A percentile compares a stretch with the other conserved stretches of the same genome.
These are phyloP conservation scores for Drosophila atripex DNA, from an alignment of 2,888 invertebrate species.

Conservation along the genomic window DNA sequence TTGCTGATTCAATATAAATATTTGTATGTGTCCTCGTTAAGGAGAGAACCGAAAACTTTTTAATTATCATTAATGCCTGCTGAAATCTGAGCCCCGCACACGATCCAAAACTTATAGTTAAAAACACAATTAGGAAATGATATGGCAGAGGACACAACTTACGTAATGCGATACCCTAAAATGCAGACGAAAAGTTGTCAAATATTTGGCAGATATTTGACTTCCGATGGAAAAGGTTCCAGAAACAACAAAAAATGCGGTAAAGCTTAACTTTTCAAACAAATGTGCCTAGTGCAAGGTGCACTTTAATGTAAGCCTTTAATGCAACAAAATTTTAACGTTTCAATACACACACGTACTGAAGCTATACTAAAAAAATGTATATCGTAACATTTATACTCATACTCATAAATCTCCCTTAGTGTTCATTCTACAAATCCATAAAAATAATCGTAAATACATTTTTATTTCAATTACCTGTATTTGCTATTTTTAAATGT, in stretches of 20 bases:
- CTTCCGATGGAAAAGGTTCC: not conserved
- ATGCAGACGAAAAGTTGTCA: conserved; percentile 45
- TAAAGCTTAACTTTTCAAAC: not conserved
- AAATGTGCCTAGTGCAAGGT: conserved; percentile 5
- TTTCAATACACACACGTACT: not conserved
- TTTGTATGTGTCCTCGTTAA: conserved; percentile 30
- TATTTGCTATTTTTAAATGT: not conserved
- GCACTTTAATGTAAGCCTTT: no score
- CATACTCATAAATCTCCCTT: not conserved
- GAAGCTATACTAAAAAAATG: not conserved
- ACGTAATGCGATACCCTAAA: conserved; percentile 51
- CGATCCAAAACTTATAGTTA: conserved; percentile 42
- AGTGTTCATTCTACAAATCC: not conserved
- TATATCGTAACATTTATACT: not conserved
- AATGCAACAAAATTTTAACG: not conserved
- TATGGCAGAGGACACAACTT: conserved; percentile 4
- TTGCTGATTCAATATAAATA: conserved; percentile 4
- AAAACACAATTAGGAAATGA: conserved; percentile 31
- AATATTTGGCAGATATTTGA: conserved; percentile 73
- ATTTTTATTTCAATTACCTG: conserved; percentile 1
- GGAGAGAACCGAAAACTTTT: conserved; percentile 51
- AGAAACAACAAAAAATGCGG: not conserved
- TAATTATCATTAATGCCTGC: conserved; percentile 63
- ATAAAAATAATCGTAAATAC: not conserved
- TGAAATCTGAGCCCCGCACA: conserved; percentile 27